Evolutionary conservation across 2,113 vertebrate species (phyloP).

Genomic region (Phasianus colchicus): DNA sequence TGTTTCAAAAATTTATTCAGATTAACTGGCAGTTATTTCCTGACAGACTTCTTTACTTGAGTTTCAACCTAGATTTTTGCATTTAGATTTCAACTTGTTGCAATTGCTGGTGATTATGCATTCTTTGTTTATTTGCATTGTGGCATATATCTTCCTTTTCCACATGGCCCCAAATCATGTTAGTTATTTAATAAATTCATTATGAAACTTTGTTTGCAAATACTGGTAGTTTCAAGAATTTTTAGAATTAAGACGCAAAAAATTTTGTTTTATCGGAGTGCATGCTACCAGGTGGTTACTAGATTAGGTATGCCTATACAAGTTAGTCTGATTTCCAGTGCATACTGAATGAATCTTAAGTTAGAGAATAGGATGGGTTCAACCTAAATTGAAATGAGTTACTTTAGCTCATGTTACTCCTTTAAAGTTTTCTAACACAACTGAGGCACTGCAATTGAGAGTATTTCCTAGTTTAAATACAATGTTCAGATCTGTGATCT

Average conservation of each 20-base stretch:
- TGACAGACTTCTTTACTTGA: neutral
- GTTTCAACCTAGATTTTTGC: neutral
- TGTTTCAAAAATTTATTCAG: neutral
- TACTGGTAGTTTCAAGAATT: neutral
- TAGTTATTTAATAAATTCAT: neutral
- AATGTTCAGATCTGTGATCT: neutral
- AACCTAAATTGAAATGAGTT: neutral
- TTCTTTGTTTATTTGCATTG: neutral
- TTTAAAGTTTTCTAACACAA: neutral
- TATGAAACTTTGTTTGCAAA: neutral
- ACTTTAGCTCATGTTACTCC: neutral
- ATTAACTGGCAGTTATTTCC: neutral
- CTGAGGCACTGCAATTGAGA: neutral
- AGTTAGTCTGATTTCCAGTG: neutral
- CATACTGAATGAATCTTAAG: neutral
- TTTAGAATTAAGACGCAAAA: neutral
- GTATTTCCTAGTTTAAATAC: neutral
- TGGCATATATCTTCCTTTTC: neutral
- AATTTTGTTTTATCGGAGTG: neutral
- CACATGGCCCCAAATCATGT: neutral
- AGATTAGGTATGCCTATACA: neutral
- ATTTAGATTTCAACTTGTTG: neutral
- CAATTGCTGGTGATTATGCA: neutral
- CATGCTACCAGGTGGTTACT: neutral
- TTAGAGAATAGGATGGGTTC: neutral